These are phyloP conservation scores for Neoaliturus tenellus DNA, from an alignment of 2,888 invertebrate species.

Conservation along the genomic window DNA sequence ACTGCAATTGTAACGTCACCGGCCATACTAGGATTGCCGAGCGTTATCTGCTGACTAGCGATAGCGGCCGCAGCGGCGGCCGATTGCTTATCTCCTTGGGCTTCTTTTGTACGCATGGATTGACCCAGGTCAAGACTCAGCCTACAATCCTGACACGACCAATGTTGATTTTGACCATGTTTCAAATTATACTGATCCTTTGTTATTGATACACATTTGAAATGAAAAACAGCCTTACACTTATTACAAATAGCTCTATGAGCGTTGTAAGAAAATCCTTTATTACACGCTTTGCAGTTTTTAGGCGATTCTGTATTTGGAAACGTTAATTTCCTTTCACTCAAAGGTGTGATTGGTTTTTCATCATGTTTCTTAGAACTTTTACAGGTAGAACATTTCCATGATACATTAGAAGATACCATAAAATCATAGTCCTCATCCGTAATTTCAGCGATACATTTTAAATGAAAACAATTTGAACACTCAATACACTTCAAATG, in stretches of 20 bases:
- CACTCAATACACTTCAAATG: no score
- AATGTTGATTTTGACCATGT: not conserved
- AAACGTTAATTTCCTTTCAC: not conserved
- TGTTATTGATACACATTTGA: not conserved
- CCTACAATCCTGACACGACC: not conserved
- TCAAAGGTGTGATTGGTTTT: no score
- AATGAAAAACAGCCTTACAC: not conserved
- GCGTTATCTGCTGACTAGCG: not conserved
- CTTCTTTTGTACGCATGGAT: not conserved
- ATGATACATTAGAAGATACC: no score
- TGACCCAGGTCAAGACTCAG: not conserved
- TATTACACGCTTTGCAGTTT: not conserved
- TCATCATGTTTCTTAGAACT: no score
- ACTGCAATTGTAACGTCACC: not conserved
- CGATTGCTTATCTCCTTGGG: not conserved
- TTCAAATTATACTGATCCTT: not conserved
- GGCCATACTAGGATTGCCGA: not conserved
- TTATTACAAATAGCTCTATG: constrained; percentile 2
- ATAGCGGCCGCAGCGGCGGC: not conserved
- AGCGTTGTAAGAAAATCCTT: not conserved
- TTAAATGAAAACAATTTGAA: no score
- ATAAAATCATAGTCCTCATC: no score
- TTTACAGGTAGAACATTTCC: no score
- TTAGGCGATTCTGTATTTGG: not conserved
- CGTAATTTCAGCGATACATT: no score